Evolutionary conservation across 2,797 vertebrate species (phyloP), one percentile per base, ranked within the genome.

Genomic region (Spinibarbus caldwelli): DNA sequence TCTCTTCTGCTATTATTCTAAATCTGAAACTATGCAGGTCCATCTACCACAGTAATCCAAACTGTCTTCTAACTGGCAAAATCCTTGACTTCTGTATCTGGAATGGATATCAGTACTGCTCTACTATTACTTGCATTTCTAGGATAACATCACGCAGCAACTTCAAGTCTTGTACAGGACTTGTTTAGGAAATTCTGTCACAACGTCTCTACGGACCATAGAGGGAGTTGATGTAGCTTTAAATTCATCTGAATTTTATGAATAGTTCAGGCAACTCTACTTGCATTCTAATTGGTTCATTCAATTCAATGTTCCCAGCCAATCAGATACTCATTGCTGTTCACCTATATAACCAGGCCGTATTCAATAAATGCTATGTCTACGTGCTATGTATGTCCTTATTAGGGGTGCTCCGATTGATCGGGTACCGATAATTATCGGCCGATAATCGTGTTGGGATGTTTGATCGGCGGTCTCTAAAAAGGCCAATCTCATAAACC

Each of bases 11-110:
- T 36, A 64, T 66, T 52, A 76, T 52, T 66, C 72, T 29, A 34
- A 66, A 80, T 36, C 23, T 52, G n/a, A 80, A 83, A 66, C n/a
- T 75, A 75, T 66, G 21, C 68, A 82, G 2, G 26, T 3, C 70
- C 36, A n/a, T 49, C 45, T 62, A 79, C 41, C 41, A 64, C 29
- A 7, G 12, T 47, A 64, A 64, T 73, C 54, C 54, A 64, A 83
- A 47, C 70, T 49, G 21, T 75, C 57, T 75, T 29, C 38, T 36
- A 12, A 66, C 70, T 64, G 70, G 41, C 81, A 83, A 83, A 83
- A 45, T 41, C n/a, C 19, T 31, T 72, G 81, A 66, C 57, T 75
- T 75, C 31, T 21, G 14, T 66, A 49, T 64, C 41, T 38, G 71
- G 23, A 83, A 66, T 38, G 17, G 57, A 36, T 43, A 17, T 38